Conservation (phyloP, 2,888 invertebrate genomes). For the Trichopria drosophilae region DNA sequence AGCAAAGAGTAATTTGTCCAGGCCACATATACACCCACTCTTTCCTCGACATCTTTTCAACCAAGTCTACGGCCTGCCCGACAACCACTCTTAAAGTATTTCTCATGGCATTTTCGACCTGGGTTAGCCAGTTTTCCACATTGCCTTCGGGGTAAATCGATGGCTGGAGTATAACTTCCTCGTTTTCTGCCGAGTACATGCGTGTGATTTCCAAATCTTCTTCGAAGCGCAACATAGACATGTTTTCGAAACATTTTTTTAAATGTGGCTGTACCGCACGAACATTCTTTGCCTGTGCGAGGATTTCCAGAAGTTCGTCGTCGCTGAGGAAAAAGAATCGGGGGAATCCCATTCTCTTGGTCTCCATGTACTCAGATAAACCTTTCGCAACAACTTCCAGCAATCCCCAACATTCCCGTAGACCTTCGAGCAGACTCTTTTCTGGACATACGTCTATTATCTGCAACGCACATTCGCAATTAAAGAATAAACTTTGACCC, state of each 20-base stretch:
- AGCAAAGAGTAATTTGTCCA: conserved; percentile 78
- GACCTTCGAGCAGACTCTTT: conserved; percentile 68
- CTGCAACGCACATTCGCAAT: no score
- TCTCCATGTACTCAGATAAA: conserved; percentile 76
- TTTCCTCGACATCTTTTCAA: conserved; percentile 59
- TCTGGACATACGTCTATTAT: conserved; percentile 69
- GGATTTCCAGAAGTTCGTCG: conserved; percentile 78
- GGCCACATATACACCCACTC: conserved; percentile 79
- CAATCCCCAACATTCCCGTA: conserved; percentile 71
- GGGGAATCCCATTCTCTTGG: conserved; percentile 75
- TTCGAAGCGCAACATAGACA: conserved; percentile 71
- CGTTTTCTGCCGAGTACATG: conserved; percentile 79
- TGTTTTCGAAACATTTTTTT: conserved; percentile 82
- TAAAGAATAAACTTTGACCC: no score
- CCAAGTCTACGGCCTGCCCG: conserved; percentile 59
- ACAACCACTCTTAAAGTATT: conserved; percentile 58
- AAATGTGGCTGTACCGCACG: conserved; percentile 78
- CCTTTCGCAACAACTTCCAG: conserved; percentile 76
- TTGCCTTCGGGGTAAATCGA: conserved; percentile 71
- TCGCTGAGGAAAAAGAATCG: conserved; percentile 82
- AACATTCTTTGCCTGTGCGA: conserved; percentile 79
- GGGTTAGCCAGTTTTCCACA: conserved; percentile 75
- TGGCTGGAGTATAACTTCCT: conserved; percentile 69
- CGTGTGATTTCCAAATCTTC: conserved; percentile 69
- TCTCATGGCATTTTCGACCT: conserved; percentile 72